A percentile compares a stretch with the other conserved stretches of the same genome.
Conservation (phyloP, 2,888 invertebrate species). For the Eudasyphora cyanicolor region DNA sequence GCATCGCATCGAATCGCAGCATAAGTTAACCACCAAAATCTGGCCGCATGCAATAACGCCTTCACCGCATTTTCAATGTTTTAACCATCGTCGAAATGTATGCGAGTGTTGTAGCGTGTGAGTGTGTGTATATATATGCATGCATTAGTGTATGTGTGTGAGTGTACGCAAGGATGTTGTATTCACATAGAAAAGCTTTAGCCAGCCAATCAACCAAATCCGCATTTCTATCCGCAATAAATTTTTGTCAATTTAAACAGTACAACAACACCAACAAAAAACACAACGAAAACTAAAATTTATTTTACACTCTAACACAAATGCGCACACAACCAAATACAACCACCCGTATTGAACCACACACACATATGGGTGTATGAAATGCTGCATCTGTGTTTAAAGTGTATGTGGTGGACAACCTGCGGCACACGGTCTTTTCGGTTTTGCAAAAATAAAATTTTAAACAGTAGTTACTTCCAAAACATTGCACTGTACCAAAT, state of each 20-base stretch:
- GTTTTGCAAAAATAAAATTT: too few relatives aligned
- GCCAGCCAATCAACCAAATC: constrained; percentile 69
- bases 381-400: neutral
- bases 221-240: constrained; percentile 69
- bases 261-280: constrained; percentile 21
- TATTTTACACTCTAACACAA: constrained; percentile 57
- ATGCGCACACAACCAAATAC: too few relatives aligned
- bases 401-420: constrained; percentile 26
- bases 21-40: constrained; percentile 67
- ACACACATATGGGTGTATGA: neutral
- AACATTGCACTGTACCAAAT: too few relatives aligned
- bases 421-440: constrained; percentile 22
- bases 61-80: constrained; percentile 60
- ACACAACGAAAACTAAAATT: constrained; percentile 54
- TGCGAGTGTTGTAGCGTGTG: neutral
- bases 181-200: constrained; percentile 62
- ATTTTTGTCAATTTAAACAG: constrained; percentile 66
- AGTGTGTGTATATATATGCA: neutral
- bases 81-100: constrained; percentile 17
- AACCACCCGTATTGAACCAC: too few relatives aligned
- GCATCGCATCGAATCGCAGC: constrained; percentile 58
- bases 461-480: too few relatives aligned
- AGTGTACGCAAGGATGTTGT: neutral
- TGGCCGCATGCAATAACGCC: constrained; percentile 68
- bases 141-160: constrained; percentile 5